phyloP scores from a whole-genome alignment of 2,797 vertebrate species.

The Leucoraja ocellata region DNA sequence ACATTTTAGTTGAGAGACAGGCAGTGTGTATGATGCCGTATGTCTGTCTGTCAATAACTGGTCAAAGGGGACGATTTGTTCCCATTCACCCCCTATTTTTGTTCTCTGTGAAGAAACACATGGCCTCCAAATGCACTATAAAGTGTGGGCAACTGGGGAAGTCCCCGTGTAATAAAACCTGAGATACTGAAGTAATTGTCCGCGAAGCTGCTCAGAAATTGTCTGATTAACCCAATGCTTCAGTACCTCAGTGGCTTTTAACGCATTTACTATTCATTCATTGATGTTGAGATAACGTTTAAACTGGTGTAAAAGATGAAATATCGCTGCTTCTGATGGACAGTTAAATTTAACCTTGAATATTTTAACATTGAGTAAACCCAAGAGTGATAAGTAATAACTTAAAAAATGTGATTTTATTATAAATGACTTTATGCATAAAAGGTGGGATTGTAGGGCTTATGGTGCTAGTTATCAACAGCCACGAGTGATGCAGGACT shows the following conservation, averaged over 20 bases:
- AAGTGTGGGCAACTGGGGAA: neutral
- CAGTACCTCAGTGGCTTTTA: neutral
- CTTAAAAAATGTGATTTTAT: neutral
- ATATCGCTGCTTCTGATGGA: neutral
- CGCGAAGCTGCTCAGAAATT: too few relatives aligned
- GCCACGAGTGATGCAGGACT: neutral
- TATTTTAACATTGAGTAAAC: neutral
- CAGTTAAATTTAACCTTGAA: neutral
- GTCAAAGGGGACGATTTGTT: neutral
- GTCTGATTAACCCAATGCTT: neutral
- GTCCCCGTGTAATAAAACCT: neutral
- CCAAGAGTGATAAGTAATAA: neutral
- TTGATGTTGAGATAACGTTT: neutral
- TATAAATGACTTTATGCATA: neutral
- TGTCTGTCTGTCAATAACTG: neutral
- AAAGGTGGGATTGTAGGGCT: neutral
- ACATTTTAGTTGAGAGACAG: neutral
- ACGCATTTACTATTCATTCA: neutral
- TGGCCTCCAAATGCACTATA: neutral
- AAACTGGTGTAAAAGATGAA: neutral
- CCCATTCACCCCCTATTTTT: neutral
- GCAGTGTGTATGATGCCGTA: neutral
- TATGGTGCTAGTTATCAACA: neutral
- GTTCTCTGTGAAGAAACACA: neutral
- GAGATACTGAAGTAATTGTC: neutral